Conservation (phyloP, 2,888 invertebrate genomes). For the Bimastos eiseni region DNA sequence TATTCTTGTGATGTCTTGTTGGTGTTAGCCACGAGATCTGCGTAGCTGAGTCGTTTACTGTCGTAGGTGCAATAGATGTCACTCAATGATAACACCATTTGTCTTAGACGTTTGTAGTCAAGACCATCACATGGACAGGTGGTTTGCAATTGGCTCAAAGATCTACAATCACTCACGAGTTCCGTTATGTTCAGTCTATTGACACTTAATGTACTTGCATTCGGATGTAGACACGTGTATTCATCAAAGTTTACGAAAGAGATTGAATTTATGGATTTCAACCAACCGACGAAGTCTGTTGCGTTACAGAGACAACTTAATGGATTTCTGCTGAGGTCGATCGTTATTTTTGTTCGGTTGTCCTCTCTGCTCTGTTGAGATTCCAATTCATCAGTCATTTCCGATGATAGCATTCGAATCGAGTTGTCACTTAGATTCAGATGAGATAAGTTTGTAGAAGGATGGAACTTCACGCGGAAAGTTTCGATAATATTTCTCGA, state of each 20-base stretch:
- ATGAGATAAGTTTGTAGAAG: not conserved
- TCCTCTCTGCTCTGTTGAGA: not conserved
- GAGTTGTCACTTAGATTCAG: not conserved
- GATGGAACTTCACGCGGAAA: not conserved
- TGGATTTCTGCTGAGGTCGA: not conserved
- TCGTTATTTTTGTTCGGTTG: not conserved
- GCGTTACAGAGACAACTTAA: not conserved
- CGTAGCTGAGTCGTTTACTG: not conserved
- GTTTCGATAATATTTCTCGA: not conserved
- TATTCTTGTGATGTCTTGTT: not conserved
- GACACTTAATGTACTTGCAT: not conserved
- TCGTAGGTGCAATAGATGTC: not conserved
- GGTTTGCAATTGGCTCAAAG: not conserved
- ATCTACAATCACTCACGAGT: not conserved
- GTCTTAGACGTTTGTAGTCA: not conserved
- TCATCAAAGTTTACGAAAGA: not conserved
- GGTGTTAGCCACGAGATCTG: not conserved
- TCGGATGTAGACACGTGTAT: constrained; percentile 22
- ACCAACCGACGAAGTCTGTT: not conserved
- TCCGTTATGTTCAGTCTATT: not conserved
- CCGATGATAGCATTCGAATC: not conserved
- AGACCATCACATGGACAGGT: not conserved
- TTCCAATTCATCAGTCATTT: not conserved
- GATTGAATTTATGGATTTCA: not conserved
- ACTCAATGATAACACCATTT: not conserved